Conservation (phyloP, 2,797 vertebrate genomes). For the Notoglanidium macrostoma region DNA sequence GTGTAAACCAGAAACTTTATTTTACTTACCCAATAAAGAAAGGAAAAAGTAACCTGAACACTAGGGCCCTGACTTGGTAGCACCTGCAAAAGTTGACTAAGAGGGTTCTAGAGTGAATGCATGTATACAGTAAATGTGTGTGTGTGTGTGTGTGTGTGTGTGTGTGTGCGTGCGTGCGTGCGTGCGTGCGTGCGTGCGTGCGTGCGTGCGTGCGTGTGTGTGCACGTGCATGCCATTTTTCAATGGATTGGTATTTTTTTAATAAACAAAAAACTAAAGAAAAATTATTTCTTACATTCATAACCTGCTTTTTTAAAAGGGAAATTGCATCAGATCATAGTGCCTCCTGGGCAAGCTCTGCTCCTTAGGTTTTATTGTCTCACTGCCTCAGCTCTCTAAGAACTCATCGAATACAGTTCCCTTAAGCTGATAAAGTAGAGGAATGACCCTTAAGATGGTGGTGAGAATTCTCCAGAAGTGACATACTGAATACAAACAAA, state of each 20-base stretch:
- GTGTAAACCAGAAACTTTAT: not conserved
- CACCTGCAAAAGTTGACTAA: not conserved
- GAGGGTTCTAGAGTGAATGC: not conserved
- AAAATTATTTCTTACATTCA: not conserved
- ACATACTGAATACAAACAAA: not conserved
- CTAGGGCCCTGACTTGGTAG: not conserved
- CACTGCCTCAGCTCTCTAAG: not conserved
- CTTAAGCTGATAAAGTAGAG: constrained; percentile 1
- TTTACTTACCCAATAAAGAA: not conserved
- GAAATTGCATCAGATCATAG: not conserved
- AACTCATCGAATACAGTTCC: not conserved
- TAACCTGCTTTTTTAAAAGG: not conserved
- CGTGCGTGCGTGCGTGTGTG: not conserved
- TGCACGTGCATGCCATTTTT: not conserved
- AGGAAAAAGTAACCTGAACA: not conserved
- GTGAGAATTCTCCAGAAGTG: not conserved
- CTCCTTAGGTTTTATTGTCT: not conserved
- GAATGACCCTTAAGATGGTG: not conserved
- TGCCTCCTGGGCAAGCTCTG: not conserved
- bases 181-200: not conserved
- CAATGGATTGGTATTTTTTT: not conserved
- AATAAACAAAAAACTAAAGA: not conserved
- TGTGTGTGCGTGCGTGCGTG: too few species aligned
- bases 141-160: too few species aligned
- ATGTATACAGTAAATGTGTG: not conserved